These are phyloP conservation scores for Listronotus oregonensis DNA, from an alignment of 1,140 invertebrate species.

Conservation along the genomic window DNA sequence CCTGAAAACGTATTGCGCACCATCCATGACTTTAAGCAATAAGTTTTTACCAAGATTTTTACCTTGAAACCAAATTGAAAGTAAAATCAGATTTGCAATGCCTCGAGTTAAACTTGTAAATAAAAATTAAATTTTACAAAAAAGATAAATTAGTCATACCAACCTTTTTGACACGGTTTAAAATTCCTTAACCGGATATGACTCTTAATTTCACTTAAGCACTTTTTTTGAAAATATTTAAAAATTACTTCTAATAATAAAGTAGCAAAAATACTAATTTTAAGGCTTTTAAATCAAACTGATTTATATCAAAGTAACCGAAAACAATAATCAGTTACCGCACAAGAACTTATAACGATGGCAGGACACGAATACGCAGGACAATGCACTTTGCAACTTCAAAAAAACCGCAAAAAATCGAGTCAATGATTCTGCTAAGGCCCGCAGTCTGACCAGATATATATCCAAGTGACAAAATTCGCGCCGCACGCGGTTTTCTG, in stretches of 20 bases:
- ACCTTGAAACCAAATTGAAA: conserved; percentile 11
- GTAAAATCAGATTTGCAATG: conserved; percentile 12
- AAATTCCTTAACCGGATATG: not conserved
- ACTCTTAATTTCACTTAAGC: not conserved
- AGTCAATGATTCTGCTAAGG: not conserved
- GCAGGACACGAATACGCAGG: not conserved
- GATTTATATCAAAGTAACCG: not conserved
- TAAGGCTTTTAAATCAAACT: not conserved
- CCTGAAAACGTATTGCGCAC: not conserved
- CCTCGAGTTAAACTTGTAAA: not conserved
- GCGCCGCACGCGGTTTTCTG: conserved; percentile 8
- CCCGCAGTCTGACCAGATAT: not conserved
- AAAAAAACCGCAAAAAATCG: not conserved
- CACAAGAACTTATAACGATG: not conserved
- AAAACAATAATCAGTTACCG: not conserved
- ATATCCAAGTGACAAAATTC: conserved; percentile 9
- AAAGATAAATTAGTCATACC: conserved; percentile 1
- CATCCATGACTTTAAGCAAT: not conserved
- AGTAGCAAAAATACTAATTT: too few species aligned
- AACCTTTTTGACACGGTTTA: not conserved
- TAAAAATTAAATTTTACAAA: not conserved
- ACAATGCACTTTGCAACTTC: conserved; percentile 5
- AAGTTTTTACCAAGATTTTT: conserved; percentile 1
- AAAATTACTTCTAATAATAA: too few species aligned
- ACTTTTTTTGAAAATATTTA: not conserved